Conservation (phyloP, 2,797 vertebrate genomes). For the Apogon talboti region DNA sequence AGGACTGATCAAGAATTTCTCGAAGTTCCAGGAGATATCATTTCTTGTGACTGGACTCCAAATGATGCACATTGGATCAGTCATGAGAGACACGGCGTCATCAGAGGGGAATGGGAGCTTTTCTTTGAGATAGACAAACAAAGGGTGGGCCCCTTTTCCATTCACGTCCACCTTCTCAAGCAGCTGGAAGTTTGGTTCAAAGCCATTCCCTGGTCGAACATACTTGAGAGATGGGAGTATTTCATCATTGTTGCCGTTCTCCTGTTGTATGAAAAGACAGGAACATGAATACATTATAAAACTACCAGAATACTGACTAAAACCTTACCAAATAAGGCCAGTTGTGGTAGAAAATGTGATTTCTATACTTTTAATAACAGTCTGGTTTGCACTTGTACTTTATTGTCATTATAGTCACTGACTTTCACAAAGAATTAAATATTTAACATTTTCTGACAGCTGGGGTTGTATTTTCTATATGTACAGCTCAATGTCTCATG, state of each 20-base stretch:
- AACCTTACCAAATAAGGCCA: neutral
- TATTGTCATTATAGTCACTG: neutral
- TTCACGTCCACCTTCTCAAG: conserved; percentile 93
- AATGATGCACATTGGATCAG: conserved; percentile 88
- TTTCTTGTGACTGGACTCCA: conserved; percentile 90
- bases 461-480: neutral
- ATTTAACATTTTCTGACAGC: neutral
- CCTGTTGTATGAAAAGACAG: conserved; percentile 75
- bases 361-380: neutral
- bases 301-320: neutral
- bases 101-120: conserved; percentile 88
- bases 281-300: neutral
- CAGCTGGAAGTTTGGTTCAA: conserved; percentile 88
- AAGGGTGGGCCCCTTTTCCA: conserved; percentile 86
- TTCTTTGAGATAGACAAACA: conserved; percentile 89
- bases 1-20: conserved; percentile 90
- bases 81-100: conserved; percentile 87
- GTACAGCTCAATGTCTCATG: neutral
- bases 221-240: conserved; percentile 87
- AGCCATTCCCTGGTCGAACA: conserved; percentile 89
- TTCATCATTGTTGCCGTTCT: conserved; percentile 90
- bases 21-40: conserved; percentile 93
- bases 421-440: neutral
- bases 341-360: neutral
- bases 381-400: neutral